Conservation (phyloP, 2,113 vertebrate genomes). For the Choloepus hoffmanni region DNA sequence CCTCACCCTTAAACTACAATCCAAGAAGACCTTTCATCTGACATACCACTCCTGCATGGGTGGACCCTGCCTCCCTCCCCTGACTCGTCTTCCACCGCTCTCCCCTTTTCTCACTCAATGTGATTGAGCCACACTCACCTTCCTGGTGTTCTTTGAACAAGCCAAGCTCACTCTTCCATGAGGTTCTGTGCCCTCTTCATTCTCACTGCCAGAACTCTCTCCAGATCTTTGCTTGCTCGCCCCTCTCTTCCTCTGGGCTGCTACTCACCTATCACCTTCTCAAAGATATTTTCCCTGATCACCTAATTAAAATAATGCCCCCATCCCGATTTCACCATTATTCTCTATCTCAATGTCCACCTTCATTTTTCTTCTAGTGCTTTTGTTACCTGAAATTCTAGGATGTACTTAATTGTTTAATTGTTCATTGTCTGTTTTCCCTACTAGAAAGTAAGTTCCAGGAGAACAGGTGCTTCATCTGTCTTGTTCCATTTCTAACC, state of each 20-base stretch:
- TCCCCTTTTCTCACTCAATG: too few relatives aligned
- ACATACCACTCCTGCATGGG: too few relatives aligned
- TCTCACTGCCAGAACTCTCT: too few relatives aligned
- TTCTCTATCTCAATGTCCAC: neutral
- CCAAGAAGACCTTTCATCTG: neutral
- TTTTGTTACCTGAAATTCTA: neutral
- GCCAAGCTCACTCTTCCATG: too few relatives aligned
- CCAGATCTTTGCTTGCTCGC: neutral
- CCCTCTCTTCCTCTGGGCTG: neutral
- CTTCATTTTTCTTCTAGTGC: neutral
- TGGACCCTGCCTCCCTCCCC: too few relatives aligned
- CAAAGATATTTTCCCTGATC: neutral
- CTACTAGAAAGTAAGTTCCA: neutral
- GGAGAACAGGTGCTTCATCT: neutral
- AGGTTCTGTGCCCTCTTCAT: too few relatives aligned
- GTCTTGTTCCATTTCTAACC: neutral
- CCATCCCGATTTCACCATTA: neutral
- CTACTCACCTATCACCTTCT: neutral
- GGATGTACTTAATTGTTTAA: neutral
- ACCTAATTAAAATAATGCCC: neutral
- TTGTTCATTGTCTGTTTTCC: neutral
- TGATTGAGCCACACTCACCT: too few relatives aligned
- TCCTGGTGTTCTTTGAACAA: too few relatives aligned
- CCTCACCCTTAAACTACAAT: neutral
- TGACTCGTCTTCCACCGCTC: too few relatives aligned